Evolutionary conservation across 2,113 vertebrate species (phyloP).

Genomic region (Alligator mississippiensis): DNA sequence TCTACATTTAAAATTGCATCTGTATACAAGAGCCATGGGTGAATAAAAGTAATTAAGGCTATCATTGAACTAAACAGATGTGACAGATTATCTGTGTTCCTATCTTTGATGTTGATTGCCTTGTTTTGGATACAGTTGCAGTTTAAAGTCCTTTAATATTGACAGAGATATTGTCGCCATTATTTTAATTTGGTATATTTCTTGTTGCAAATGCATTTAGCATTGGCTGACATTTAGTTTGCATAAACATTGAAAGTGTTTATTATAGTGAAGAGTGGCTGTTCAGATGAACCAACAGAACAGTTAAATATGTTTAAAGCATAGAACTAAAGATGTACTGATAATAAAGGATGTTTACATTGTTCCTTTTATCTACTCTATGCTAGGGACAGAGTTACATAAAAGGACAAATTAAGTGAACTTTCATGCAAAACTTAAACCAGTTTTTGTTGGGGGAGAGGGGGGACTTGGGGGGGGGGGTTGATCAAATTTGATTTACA

Average conservation of each 20-base stretch:
- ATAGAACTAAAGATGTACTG: background rate
- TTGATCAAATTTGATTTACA: background rate
- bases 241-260: conserved; percentile 64
- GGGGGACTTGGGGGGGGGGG: too few relatives aligned
- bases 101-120: background rate
- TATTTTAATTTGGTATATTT: conserved; percentile 62
- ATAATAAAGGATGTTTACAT: conserved; percentile 18
- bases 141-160: conserved; percentile 15
- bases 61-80: conserved; percentile 28
- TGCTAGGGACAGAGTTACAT: background rate
- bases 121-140: conserved; percentile 31
- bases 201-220: conserved; percentile 58
- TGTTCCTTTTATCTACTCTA: background rate
- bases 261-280: conserved; percentile 56
- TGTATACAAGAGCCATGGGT: background rate
- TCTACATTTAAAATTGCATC: conserved; percentile 12
- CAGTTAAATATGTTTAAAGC: conserved; percentile 20
- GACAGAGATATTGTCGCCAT: conserved; percentile 33
- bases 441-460: background rate
- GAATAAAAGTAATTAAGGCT: conserved; percentile 4
- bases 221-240: conserved; percentile 55
- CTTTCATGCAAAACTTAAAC: background rate
- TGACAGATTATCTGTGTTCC: conserved; percentile 21
- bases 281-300: conserved; percentile 34
- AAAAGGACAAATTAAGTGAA: background rate